phyloP scores from a whole-genome alignment of 2,888 invertebrate species.

The Epistrophe grossulariae region DNA sequence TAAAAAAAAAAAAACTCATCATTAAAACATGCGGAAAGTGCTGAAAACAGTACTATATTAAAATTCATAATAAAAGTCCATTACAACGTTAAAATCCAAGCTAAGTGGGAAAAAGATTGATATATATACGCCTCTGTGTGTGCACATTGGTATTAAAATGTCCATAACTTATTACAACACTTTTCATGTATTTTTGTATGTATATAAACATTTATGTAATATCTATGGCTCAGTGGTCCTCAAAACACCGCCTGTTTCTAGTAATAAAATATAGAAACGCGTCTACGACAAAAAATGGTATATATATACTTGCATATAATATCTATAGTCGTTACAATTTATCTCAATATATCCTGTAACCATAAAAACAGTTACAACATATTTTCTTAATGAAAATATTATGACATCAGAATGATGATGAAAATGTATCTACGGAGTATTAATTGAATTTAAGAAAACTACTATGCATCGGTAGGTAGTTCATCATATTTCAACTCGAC shows the following conservation, averaged over 20 bases:
- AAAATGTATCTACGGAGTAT: not conserved
- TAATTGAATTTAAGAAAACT: not conserved
- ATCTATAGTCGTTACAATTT: slow-evolving; percentile 51
- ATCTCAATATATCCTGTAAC: slow-evolving; percentile 40
- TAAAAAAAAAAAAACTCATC: slow-evolving; percentile 35
- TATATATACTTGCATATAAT: not conserved
- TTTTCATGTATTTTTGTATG: slow-evolving; percentile 30
- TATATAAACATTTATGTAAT: not conserved
- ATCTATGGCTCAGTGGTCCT: slow-evolving; percentile 25
- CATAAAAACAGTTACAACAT: slow-evolving; percentile 77
- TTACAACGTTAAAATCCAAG: slow-evolving; percentile 54
- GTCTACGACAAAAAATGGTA: slow-evolving; percentile 14
- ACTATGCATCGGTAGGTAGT: not conserved
- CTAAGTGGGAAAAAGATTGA: slow-evolving; percentile 57
- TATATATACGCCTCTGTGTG: slow-evolving; percentile 62
- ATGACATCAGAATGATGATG: slow-evolving; percentile 71
- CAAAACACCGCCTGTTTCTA: slow-evolving; percentile 32
- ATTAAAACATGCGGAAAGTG: slow-evolving; percentile 44
- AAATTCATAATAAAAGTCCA: slow-evolving; percentile 74
- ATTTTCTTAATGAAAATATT: slow-evolving; percentile 79
- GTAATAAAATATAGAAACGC: slow-evolving; percentile 17
- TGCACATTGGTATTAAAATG: slow-evolving; percentile 62
- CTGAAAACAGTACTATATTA: slow-evolving; percentile 52
- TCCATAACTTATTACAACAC: slow-evolving; percentile 70
- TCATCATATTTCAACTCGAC: no score